These are phyloP conservation scores for Perithous albicinctus DNA, from an alignment of 2,888 invertebrate genomes.

Conservation along the genomic window DNA sequence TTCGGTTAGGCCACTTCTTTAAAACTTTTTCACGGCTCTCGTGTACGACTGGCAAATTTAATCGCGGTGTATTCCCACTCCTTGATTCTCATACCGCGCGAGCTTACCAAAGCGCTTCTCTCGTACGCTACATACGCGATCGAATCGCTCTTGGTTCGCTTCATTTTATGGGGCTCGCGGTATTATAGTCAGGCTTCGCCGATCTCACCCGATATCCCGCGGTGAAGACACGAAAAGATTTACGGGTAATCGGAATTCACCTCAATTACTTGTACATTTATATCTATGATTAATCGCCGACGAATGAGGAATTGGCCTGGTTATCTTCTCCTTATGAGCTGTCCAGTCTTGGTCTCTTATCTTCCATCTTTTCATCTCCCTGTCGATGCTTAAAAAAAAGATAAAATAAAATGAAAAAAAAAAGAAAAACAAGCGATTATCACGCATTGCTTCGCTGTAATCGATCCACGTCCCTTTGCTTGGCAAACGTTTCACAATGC, in stretches of 20 bases:
- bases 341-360: conserved; percentile 16
- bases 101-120: conserved; percentile 31
- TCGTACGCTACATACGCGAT: conserved; percentile 36
- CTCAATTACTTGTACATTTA: conserved; percentile 62
- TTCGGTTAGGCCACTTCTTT: conserved; percentile 52
- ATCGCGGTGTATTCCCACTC: conserved; percentile 31
- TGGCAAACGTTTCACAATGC: not conserved
- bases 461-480: not conserved
- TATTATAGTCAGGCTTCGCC: conserved; percentile 40
- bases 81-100: conserved; percentile 23
- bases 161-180: conserved; percentile 30
- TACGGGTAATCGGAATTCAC: conserved; percentile 71
- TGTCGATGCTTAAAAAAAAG: not conserved
- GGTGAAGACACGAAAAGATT: conserved; percentile 64
- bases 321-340: conserved; percentile 26
- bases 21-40: conserved; percentile 61
- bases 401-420: not conserved
- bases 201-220: conserved; percentile 58
- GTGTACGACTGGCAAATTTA: conserved; percentile 54
- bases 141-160: conserved; percentile 33
- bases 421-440: not conserved
- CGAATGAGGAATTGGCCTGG: conserved; percentile 58
- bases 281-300: conserved; percentile 64
- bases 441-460: not conserved
- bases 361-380: conserved; percentile 19